phyloP scores from a whole-genome alignment of 1,140 invertebrate genomes.

The Ostrea denselamellosa region DNA sequence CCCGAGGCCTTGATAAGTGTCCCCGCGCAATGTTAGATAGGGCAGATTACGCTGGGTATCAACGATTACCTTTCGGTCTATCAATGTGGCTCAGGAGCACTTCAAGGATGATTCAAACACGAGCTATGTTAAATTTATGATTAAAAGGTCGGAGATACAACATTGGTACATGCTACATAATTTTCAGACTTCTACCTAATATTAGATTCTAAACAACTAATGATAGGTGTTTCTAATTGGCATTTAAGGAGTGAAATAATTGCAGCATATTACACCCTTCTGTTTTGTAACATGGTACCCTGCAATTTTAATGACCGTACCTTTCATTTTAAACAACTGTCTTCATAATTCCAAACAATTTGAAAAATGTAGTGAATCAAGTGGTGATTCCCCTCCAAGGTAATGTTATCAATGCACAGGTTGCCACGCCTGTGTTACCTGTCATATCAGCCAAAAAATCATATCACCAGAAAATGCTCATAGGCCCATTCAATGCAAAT shows the following conservation, averaged over 20 bases:
- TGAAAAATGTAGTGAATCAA: background rate
- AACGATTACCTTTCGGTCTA: conserved; percentile 5
- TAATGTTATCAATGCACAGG: background rate
- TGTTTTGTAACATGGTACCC: background rate
- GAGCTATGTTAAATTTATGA: conserved; percentile 37
- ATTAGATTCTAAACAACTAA: conserved; percentile 11
- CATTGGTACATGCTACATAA: background rate
- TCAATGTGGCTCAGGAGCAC: background rate
- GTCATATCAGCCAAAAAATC: no score
- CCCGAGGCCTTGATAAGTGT: conserved; percentile 1
- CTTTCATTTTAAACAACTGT: background rate
- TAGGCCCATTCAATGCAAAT: no score
- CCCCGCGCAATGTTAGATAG: conserved; percentile 4
- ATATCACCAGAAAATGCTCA: no score
- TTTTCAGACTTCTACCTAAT: conserved; percentile 8
- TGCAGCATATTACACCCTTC: background rate
- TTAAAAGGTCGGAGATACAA: conserved; percentile 28
- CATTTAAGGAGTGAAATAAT: conserved; percentile 1
- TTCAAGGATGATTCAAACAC: conserved; percentile 25
- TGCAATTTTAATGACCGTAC: conserved; percentile 1
- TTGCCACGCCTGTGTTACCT: background rate
- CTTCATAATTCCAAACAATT: background rate
- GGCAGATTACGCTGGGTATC: conserved; percentile 12
- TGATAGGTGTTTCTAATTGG: conserved; percentile 18
- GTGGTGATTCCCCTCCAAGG: background rate